Conservation (phyloP, 2,797 vertebrate genomes). For the Brachymystax lenok region DNA sequence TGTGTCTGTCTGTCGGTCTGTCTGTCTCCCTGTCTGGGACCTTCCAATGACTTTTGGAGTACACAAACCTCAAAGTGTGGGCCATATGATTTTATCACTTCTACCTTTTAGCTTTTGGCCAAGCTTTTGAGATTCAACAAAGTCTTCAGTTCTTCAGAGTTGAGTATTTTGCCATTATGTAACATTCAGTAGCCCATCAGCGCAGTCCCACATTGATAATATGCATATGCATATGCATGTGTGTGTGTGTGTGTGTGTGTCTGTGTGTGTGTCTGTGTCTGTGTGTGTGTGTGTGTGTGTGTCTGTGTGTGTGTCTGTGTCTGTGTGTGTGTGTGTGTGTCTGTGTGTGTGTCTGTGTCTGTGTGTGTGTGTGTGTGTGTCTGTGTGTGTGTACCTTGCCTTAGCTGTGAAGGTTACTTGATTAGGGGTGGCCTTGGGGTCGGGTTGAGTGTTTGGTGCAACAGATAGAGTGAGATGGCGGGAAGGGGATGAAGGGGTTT, state of each 20-base stretch:
- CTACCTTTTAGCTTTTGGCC: neutral
- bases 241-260: neutral
- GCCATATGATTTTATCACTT: neutral
- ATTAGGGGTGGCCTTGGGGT: neutral
- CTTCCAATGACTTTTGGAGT: neutral
- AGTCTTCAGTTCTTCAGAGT: neutral
- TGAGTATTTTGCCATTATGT: neutral
- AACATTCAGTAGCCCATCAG: constrained; percentile 20
- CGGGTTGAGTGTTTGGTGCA: no score
- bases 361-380: neutral
- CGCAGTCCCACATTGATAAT: neutral
- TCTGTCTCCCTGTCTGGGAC: neutral
- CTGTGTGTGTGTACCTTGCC: neutral
- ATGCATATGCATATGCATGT: neutral
- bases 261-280: neutral
- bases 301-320: neutral
- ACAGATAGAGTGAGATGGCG: neutral
- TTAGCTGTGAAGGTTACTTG: neutral
- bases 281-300: neutral
- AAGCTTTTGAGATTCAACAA: neutral
- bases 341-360: neutral
- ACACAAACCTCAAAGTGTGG: neutral
- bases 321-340: neutral
- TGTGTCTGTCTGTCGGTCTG: neutral
- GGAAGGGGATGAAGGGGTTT: neutral